Conservation (phyloP, 2,888 invertebrate species). For the Hedychridium roseum region DNA sequence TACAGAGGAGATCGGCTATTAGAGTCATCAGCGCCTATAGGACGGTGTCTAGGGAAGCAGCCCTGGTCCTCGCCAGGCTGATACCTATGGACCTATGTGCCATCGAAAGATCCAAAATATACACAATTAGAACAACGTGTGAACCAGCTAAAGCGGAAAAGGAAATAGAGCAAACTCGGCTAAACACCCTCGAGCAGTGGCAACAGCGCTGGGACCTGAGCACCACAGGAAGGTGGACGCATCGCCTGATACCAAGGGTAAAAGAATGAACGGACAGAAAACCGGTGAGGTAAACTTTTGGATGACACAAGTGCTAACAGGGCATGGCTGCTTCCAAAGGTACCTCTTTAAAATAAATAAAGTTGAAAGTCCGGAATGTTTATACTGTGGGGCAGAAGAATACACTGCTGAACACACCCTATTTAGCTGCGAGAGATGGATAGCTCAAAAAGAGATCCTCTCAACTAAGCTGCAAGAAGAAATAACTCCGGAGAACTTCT, state of each 20-base stretch:
- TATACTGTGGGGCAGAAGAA: too few relatives aligned
- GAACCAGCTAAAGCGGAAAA: not conserved
- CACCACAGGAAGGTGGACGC: not conserved
- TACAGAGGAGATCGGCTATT: not conserved
- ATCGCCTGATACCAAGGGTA: not conserved
- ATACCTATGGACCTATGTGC: not conserved
- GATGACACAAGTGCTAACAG: not conserved
- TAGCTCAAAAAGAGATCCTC: too few relatives aligned
- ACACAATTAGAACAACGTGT: not conserved
- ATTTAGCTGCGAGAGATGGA: too few relatives aligned
- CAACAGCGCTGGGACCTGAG: not conserved
- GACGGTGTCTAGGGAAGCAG: too few relatives aligned
- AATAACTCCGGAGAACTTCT: too few relatives aligned
- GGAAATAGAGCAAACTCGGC: too few relatives aligned
- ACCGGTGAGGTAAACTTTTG: not conserved
- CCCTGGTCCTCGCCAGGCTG: not conserved
- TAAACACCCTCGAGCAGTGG: too few relatives aligned
- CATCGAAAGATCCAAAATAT: not conserved
- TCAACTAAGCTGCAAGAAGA: too few relatives aligned
- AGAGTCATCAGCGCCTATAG: too few relatives aligned
- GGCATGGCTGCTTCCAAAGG: not conserved
- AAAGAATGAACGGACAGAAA: not conserved
- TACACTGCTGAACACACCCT: too few relatives aligned
- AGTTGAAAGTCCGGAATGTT: too few relatives aligned
- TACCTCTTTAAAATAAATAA: not conserved